Conservation (phyloP, 1,140 invertebrate species). For the Brachionus asplanchnoidis region DNA sequence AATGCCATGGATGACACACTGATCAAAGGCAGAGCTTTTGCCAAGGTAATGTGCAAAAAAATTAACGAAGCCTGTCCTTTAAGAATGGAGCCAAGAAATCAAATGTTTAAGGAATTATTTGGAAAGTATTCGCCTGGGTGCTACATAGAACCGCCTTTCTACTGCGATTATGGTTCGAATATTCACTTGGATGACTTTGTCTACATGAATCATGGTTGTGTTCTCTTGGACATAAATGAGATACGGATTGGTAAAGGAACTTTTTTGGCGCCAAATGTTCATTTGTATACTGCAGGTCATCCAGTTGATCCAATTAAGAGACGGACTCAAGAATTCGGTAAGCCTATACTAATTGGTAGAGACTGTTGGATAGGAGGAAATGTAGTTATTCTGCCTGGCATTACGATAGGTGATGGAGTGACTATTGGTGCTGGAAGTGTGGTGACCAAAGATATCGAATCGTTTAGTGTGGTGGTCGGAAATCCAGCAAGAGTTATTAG, state of each 20-base stretch:
- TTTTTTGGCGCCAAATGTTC: constrained; percentile 44
- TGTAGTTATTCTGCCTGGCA: constrained; percentile 45
- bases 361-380: constrained; percentile 47
- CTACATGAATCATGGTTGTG: constrained; percentile 46
- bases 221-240: constrained; percentile 44
- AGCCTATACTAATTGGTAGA: constrained; percentile 12
- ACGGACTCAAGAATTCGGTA: not conserved
- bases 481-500: constrained; percentile 46
- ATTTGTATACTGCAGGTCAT: constrained; percentile 45
- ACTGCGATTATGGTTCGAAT: constrained; percentile 30
- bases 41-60: not conserved
- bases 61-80: not conserved
- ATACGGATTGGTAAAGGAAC: constrained; percentile 44
- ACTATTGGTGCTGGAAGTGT: constrained; percentile 47
- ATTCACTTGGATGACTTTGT: constrained; percentile 44
- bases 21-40: not conserved
- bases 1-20: not conserved
- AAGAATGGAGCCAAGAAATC: not conserved
- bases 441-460: constrained; percentile 46
- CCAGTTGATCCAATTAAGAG: constrained; percentile 42
- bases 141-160: constrained; percentile 36
- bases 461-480: constrained; percentile 45
- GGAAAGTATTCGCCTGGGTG: not conserved
- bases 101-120: not conserved
- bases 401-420: constrained; percentile 46